Base-by-base conservation (phyloP, 1,140 invertebrate species). In the Bombus waltoni region DNA sequence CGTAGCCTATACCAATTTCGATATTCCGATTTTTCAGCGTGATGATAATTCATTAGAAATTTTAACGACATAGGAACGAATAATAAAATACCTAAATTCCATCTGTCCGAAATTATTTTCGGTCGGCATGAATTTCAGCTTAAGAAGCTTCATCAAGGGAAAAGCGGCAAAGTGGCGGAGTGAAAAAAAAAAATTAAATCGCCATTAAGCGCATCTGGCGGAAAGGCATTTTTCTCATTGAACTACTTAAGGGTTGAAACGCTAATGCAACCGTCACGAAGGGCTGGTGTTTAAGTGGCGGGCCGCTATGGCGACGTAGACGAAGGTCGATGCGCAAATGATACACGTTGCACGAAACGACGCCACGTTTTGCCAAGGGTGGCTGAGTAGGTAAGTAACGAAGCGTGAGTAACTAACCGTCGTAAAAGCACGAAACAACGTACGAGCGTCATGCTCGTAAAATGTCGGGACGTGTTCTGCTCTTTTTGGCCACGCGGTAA, bases 381-480 rank as follows among this genome's bases (percentile, higher is more conserved):
- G 75, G 73, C 65, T 32, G 81, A 76, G 81, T 79, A 83, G 76
- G 57, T 86, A 85, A 90, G 83, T 90, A 90, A 90, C 86, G 89
- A 90, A 90, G 75, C 88, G 81, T 90, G 89, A 90, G 88, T 88
- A 90, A 90, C 88, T 90, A 90, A 90, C 83, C 76, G 77, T 83
- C 89, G 81, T 90, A 88, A 90, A 85, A 90, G 86, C 86, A 83
- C 79, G 88, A 87, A 90, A 90, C 89, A 90, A 77, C 83, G 85
- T 88, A 80, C 73, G 81, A 57, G 68, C 80, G 66, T 38, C 42
- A 25, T 15, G 71, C 80, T 90, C 89, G 83, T 90, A 90, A 90
- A 90, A 83, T 81, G 80, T 74, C 66, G 68, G 53, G 70, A 90
- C 88, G 87, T 90, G 88, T 88, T 87, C 72, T 65, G 32, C 9